Conservation (phyloP, 2,888 invertebrate species). For the Noctua janthe region DNA sequence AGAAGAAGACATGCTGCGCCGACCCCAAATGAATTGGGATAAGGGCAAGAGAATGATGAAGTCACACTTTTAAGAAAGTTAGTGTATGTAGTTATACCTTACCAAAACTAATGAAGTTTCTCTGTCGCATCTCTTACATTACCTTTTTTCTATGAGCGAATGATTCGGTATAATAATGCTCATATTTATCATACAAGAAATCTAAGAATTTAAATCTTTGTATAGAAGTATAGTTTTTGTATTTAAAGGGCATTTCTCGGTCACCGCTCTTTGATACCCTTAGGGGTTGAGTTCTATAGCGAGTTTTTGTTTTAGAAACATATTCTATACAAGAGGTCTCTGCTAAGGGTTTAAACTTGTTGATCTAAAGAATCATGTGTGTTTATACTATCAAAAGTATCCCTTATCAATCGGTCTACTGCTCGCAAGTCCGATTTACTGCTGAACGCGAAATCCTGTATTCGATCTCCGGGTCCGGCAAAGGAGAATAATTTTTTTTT, state of each 20-base stretch:
- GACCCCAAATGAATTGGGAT: no score
- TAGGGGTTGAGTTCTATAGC: conserved; percentile 1
- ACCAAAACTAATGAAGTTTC: not conserved
- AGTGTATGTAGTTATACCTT: not conserved
- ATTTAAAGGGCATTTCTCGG: conserved; percentile 33
- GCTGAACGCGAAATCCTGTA: not conserved
- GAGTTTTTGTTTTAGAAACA: not conserved
- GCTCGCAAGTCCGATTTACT: not conserved
- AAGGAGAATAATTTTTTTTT: not conserved
- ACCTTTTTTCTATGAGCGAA: no score
- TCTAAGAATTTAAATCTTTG: not conserved
- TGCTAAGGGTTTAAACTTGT: not conserved
- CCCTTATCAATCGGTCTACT: not conserved
- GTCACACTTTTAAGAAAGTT: no score
- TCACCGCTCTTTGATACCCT: conserved; percentile 21
- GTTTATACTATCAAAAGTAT: not conserved
- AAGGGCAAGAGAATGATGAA: no score
- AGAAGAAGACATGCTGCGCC: no score
- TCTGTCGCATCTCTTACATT: not conserved
- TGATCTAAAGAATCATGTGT: not conserved
- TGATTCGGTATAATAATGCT: not conserved
- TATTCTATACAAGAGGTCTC: not conserved
- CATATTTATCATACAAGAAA: not conserved
- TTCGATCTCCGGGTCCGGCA: not conserved
- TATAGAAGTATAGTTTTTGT: conserved; percentile 1